Evolutionary conservation across 2,888 invertebrate genomes (phyloP).

Genomic region (Cordilura impudica): DNA sequence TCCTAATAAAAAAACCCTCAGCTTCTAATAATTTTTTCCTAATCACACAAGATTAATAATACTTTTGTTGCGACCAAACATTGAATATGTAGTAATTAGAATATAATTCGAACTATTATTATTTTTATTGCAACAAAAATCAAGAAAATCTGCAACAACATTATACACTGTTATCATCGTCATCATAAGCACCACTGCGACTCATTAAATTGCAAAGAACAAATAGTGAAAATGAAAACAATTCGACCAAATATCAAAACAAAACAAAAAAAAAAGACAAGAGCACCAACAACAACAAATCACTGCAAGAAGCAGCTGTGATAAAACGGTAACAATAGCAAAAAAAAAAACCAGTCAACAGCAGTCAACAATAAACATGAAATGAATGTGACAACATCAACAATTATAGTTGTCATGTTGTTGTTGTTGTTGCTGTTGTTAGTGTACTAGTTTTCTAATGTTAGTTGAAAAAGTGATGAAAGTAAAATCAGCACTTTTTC

Average conservation of each 20-base stretch:
- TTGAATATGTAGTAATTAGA: too few species aligned
- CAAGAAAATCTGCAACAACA: conserved; percentile 13
- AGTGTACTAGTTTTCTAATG: neutral
- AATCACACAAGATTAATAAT: too few species aligned
- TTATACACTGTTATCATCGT: conserved; percentile 9
- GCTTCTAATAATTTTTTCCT: too few species aligned
- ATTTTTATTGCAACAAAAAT: conserved; percentile 4
- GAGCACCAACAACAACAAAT: neutral
- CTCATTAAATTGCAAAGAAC: conserved; percentile 48
- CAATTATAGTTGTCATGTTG: conserved; percentile 8
- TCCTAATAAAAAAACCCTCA: too few species aligned
- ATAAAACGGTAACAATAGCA: conserved; percentile 23
- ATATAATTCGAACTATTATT: too few species aligned
- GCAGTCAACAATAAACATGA: conserved; percentile 35
- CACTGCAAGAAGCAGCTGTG: conserved; percentile 27
- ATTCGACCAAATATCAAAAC: conserved; percentile 2
- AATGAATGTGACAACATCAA: conserved; percentile 44
- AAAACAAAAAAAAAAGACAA: conserved; percentile 11
- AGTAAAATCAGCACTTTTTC: neutral
- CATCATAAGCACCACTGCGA: conserved; percentile 26
- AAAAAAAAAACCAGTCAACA: neutral
- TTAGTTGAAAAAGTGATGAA: neutral
- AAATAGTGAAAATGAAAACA: conserved; percentile 39
- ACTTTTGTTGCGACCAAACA: too few species aligned
- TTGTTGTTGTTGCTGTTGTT: neutral